phyloP scores from a whole-genome alignment of 2,113 vertebrate genomes.

The Apteryx mantelli region DNA sequence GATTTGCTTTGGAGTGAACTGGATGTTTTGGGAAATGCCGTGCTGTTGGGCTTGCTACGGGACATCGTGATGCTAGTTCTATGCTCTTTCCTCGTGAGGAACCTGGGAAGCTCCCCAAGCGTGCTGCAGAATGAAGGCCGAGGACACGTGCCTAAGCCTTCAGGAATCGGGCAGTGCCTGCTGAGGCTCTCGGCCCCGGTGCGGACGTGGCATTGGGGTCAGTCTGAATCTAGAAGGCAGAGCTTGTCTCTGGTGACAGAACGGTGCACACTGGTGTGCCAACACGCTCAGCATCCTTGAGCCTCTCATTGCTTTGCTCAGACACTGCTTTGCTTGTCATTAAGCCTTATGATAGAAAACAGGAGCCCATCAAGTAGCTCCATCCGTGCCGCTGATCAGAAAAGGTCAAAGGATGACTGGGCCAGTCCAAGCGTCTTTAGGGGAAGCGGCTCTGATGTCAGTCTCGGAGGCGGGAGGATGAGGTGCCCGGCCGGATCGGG shows the following conservation, averaged over 20 bases:
- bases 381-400: accelerated
- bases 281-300: accelerated
- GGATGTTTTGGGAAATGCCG: background rate
- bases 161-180: too few relatives aligned
- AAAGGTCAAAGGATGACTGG: background rate
- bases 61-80: background rate
- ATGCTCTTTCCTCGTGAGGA: background rate
- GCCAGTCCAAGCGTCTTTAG: accelerated
- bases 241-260: too few relatives aligned
- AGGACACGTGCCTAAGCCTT: background rate
- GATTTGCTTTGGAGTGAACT: background rate
- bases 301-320: background rate
- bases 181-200: too few relatives aligned
- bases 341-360: too few relatives aligned
- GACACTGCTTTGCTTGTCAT: background rate
- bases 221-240: too few relatives aligned
- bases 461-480: background rate
- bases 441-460: background rate
- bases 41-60: background rate
- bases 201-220: too few relatives aligned
- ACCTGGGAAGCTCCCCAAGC: background rate
- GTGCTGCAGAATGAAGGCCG: background rate
- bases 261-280: accelerated
- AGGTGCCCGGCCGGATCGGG: background rate
- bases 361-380: background rate